Evolutionary conservation across 1,140 invertebrate species (phyloP), one percentile per base, ranked within the genome.

Genomic region (Solenopsis fugax): DNA sequence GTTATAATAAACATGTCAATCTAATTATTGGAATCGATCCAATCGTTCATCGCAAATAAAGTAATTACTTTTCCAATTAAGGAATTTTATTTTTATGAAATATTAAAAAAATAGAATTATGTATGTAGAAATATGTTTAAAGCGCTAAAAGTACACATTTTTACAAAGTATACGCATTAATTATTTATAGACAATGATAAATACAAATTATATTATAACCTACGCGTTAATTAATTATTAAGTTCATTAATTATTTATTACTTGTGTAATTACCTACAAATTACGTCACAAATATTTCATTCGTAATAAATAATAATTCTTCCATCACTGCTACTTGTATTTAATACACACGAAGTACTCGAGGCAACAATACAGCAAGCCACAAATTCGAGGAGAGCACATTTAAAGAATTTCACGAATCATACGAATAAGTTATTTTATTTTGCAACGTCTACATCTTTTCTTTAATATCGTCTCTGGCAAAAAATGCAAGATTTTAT

Each of bases 281-380:
- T n/a, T n/a, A n/a, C 65, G 82, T 85, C 73, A 88, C 82, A 85
- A 85, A 34, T 84, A 86, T 85, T 37, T 67, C n/a, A 37, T 37
- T 60, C 77, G 18, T 62, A 77, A 88, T 85, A 88, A 86, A 88
- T 88, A 81, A 81, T 54, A 21, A 71, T 71, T 65, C 10, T 29
- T 64, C 45, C 16, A 37, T 45, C n/a, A 69, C 13, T 65, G 18
- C 10, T 45, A 41, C 18, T 56, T 29, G 18, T 69, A 45, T 29
- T 54, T 56, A 29, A 71, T 21, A 45, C 21, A 67, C 13, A 4
- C 5, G 24, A 41, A 81, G 37, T 10, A 21, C 50, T 48, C 18
- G 50, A 81, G 78, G 37, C 37, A 71, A 81, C 45, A 81, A 81
- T 45, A 45, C 6, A 48, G 2, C 10, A 52, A 37, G 48, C 65